Base-by-base conservation (phyloP, 1,140 invertebrate genomes). In the Choristoneura fumiferana region DNA sequence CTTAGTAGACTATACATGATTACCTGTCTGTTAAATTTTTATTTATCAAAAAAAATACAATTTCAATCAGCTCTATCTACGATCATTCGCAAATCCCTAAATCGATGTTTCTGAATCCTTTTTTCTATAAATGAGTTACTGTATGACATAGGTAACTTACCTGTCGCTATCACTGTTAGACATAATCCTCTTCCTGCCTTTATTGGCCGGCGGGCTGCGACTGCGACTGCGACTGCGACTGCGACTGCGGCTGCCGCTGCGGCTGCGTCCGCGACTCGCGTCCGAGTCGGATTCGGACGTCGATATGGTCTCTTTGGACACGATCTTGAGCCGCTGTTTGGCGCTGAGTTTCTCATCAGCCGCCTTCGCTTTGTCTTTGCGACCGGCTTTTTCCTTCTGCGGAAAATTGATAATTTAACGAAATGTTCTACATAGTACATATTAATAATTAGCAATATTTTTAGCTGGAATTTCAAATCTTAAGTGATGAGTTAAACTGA, bases 301-400 rank as follows among this genome's bases (percentile, higher is more conserved):
- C 0, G 97, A 98, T 58, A 99, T 98, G 0, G 96, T 97, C 62
- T 96, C 97, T 87, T 98, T 99, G 0, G 97, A 98, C 0, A 98
- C 94, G 73, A 98, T 95, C 78, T 96, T 95, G 13, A 94, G 91
- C 45, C 96, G 95, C 76, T 97, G 96, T 88, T 97, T 97, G 3
- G 94, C 91, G 39, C 93, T 92, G 15, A 96, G 91, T 10, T 94
- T 95, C 65, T 95, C 95, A 35, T 90, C 82, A 13, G 86, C 75
- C 63, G 88, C 85, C 61, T 92, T 89, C 4, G 64, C 64, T 77
- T 90, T 69, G 6, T 81, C 60, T 49, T 78, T 79, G 18, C 86
- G 81, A 37, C 84, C 83, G 80, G 60, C 81, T 72, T 79, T 84
- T 52, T 87, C 81, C 22, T 81, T 77, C 89, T 90, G 60, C 54